These are phyloP conservation scores for Drosophila longiperda DNA, from an alignment of 2,888 invertebrate genomes.

Conservation along the genomic window DNA sequence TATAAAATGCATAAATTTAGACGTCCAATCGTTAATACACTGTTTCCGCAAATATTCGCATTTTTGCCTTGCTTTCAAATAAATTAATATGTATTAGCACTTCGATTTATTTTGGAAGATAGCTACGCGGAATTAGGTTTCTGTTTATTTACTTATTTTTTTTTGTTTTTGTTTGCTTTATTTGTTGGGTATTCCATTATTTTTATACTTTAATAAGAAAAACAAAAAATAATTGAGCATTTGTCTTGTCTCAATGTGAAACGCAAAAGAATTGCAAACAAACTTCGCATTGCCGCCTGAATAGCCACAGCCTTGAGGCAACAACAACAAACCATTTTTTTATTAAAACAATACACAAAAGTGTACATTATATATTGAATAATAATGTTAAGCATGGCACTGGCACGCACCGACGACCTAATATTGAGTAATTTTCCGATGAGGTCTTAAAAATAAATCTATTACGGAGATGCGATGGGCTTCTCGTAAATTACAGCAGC, in stretches of 20 bases:
- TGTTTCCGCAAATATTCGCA: background rate
- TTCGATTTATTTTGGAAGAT: constrained; percentile 13
- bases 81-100: constrained; percentile 5
- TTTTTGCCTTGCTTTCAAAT: background rate
- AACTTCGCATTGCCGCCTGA: constrained; percentile 69
- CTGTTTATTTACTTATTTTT: constrained; percentile 36
- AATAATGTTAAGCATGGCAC: constrained; percentile 35
- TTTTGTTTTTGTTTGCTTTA: constrained; percentile 18
- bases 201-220: constrained; percentile 21
- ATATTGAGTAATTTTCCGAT: constrained; percentile 75
- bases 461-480: constrained; percentile 44
- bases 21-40: constrained; percentile 13
- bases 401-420: constrained; percentile 35
- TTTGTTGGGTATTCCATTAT: constrained; percentile 26
- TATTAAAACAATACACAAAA: constrained; percentile 38
- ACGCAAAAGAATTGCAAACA: constrained; percentile 54
- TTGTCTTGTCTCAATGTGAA: constrained; percentile 49
- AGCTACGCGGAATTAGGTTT: constrained; percentile 38
- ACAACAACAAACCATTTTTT: constrained; percentile 37
- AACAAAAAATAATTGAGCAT: constrained; percentile 48
- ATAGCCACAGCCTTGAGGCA: constrained; percentile 64
- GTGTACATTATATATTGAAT: constrained; percentile 25
- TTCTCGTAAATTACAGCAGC: constrained; percentile 68
- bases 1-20: constrained; percentile 20
- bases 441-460: constrained; percentile 65